Percentiles rank a stretch among this genome's conserved stretches.
Evolutionary conservation across 23 tunicate genomes (phyloP).

Genomic region (Halocynthia aurantium): DNA sequence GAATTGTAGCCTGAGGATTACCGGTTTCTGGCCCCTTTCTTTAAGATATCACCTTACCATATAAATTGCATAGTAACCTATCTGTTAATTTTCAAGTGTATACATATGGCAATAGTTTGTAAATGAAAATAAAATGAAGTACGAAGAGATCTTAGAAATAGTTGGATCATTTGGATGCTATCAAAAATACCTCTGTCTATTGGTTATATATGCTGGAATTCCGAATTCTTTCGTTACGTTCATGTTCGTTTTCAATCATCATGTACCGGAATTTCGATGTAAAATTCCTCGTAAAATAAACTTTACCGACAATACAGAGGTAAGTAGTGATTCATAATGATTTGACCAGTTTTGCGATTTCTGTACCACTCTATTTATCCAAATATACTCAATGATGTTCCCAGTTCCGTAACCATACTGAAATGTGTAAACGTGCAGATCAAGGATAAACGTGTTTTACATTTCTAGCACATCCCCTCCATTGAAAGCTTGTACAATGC

Average conservation of each 20-base stretch:
- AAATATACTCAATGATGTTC: background rate
- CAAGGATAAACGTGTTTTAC: no score
- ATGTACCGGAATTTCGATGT: background rate
- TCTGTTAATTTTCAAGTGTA: no score
- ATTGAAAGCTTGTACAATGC: background rate
- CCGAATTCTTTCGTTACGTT: background rate
- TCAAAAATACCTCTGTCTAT: background rate
- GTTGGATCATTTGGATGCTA: background rate
- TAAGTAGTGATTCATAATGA: background rate
- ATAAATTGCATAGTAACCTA: no score
- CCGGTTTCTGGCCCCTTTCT: no score
- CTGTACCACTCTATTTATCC: background rate
- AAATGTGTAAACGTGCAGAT: no score
- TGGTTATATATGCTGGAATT: background rate
- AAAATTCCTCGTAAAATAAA: background rate
- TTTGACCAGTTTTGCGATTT: background rate
- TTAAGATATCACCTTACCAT: no score
- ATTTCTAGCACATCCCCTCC: background rate
- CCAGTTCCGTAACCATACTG: no score
- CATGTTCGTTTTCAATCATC: conserved; percentile 1
- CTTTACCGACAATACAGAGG: background rate
- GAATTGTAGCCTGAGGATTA: no score
- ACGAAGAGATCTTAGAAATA: background rate
- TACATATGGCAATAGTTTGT: no score
- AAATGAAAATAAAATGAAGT: background rate